Evolutionary conservation across 1,140 invertebrate species (phyloP).

Genomic region (Ceratosolen fusciceps): DNA sequence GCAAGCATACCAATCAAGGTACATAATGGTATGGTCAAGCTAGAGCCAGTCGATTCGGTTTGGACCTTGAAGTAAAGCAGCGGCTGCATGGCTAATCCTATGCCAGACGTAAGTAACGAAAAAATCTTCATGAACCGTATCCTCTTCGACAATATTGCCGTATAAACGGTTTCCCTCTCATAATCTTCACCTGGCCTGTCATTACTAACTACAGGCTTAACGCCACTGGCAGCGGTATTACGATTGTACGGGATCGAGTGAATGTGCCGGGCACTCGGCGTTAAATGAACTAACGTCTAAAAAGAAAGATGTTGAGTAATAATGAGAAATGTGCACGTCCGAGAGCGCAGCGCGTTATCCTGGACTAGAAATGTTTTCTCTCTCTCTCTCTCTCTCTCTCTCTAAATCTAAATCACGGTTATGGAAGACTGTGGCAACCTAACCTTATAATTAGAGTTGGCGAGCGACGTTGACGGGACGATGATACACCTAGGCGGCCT

Average conservation of each 20-base stretch:
- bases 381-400: too few relatives aligned
- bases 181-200: background rate
- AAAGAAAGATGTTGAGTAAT: too few relatives aligned
- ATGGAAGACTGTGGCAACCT: background rate
- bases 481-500: background rate
- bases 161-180: slow-evolving; percentile 71
- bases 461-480: background rate
- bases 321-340: too few relatives aligned
- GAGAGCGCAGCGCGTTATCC: too few relatives aligned
- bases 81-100: slow-evolving; percentile 81
- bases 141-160: slow-evolving; percentile 77
- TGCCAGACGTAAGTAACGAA: slow-evolving; percentile 81
- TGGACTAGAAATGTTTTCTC: too few relatives aligned
- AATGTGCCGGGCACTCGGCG: background rate
- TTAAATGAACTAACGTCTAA: background rate
- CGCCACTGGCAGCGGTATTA: background rate
- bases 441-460: slow-evolving; percentile 29
- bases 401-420: background rate
- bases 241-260: background rate
- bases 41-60: slow-evolving; percentile 71
- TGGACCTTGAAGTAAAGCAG: slow-evolving; percentile 76
- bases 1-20: slow-evolving; percentile 83
- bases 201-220: background rate
- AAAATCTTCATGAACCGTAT: slow-evolving; percentile 85
- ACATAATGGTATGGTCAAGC: slow-evolving; percentile 74